A percentile compares a stretch with the other conserved stretches of the same genome.
phyloP scores from a whole-genome alignment of 2,113 vertebrate genomes.

The Sapayoa aenigma region DNA sequence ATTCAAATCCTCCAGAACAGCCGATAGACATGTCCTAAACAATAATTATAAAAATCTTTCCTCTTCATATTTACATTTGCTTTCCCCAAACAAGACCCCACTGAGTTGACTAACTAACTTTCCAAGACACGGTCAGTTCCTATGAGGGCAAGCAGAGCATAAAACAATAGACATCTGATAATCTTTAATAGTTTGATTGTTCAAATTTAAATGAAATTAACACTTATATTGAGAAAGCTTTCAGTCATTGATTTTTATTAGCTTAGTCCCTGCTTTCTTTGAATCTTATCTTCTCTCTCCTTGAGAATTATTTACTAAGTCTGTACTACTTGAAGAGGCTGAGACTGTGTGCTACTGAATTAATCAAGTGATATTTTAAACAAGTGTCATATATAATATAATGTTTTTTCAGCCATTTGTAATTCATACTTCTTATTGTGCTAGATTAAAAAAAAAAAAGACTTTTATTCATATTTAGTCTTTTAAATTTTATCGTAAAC shows the following conservation, averaged over 20 bases:
- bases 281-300: neutral
- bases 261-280: neutral
- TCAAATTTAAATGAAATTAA: neutral
- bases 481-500: neutral
- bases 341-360: neutral
- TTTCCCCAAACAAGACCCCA: neutral
- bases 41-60: neutral
- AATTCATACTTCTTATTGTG: neutral
- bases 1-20: neutral
- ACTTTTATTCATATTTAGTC: neutral
- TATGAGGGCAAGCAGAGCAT: neutral
- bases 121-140: neutral
- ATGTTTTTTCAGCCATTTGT: neutral
- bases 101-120: neutral
- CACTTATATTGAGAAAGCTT: neutral
- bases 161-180: neutral
- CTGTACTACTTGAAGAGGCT: neutral
- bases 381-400: neutral
- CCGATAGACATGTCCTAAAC: neutral
- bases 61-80: neutral
- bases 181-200: neutral
- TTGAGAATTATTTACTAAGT: neutral
- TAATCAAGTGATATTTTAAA: neutral
- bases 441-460: neutral
- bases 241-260: neutral